These are phyloP conservation scores for Macrotis lagotis DNA, from an alignment of 2,113 vertebrate genomes.

Conservation along the genomic window DNA sequence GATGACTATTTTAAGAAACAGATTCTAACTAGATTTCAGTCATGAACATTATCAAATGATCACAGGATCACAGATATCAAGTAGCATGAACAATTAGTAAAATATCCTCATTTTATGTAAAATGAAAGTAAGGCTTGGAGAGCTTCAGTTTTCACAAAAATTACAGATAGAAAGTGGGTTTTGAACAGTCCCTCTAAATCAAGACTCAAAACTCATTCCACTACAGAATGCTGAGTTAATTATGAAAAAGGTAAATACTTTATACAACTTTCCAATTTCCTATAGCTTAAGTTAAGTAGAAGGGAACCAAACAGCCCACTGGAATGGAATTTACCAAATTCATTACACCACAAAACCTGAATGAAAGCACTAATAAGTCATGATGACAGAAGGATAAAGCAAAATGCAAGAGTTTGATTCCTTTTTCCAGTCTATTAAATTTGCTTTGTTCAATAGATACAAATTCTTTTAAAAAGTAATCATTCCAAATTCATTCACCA, in stretches of 20 bases:
- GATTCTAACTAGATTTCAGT: neutral
- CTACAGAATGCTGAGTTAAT: neutral
- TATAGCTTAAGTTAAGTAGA: neutral
- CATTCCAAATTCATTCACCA: neutral
- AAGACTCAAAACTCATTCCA: neutral
- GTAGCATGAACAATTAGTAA: neutral
- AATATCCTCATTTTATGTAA: neutral
- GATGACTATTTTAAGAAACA: neutral
- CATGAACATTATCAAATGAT: neutral
- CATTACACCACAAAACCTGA: conserved; percentile 67
- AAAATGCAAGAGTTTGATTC: neutral
- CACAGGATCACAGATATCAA: neutral
- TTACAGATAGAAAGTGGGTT: neutral
- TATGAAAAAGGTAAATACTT: neutral
- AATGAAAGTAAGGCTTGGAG: neutral
- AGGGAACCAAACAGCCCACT: conserved; percentile 16
- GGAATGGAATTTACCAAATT: conserved; percentile 54
- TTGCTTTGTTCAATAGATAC: neutral
- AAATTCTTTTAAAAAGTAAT: neutral
- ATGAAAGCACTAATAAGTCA: conserved; percentile 53
- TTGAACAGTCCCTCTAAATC: neutral
- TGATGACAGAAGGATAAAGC: conserved; percentile 68
- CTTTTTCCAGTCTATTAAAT: neutral
- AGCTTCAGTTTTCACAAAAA: neutral
- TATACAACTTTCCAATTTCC: neutral